Evolutionary conservation across 2,113 vertebrate species (phyloP), one percentile per base, ranked within the genome.

Genomic region (Cinclus mexicanus): DNA sequence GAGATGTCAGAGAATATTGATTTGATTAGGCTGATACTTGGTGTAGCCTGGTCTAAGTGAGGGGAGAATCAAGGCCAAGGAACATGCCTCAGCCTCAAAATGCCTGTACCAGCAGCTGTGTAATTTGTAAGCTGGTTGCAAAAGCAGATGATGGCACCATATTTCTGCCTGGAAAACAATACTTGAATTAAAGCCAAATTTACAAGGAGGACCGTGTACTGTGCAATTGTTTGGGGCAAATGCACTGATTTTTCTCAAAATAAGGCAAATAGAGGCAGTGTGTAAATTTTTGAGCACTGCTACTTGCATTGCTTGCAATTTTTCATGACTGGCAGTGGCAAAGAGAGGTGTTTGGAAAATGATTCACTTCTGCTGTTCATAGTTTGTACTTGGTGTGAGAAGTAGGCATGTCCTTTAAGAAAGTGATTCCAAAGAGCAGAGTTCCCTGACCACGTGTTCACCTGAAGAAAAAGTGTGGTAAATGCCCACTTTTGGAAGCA

Each of bases 131-230:
- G 17, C 57, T 1, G 0, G 14, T 46, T 91, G 78, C 35, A 59
- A 70, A 83, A 91, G 75, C 39, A 87, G 78, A 29, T 67, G 59
- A 86, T 80, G 82, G 78, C 59, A 92, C 50, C 39, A 33, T 67
- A n/a, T 83, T 75, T 77, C 72, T 92, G 56, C 28, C 41, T 86
- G 49, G 71, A 81, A 93, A 86, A 94, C 79, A 90, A 86, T 70
- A 13, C 68, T 60, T 1, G 4, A 50, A 85, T 55, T 12, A 31
- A 80, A 83, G 41, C 68, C 56, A 71, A 37, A 33, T 35, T 89
- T 42, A 24, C 5, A 19, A 69, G 69, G 3, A 81, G 49, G 53
- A 69, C 11, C 2, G 2, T 11, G 14, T 25, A 7, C 20, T 83
- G 37, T n/a, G 52, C 31, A 69, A 42, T 46, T 37, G 14, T 89